Evolutionary conservation across 2,797 vertebrate species (phyloP), one percentile per base, ranked within the genome.

Genomic region (Mastacembelus armatus): DNA sequence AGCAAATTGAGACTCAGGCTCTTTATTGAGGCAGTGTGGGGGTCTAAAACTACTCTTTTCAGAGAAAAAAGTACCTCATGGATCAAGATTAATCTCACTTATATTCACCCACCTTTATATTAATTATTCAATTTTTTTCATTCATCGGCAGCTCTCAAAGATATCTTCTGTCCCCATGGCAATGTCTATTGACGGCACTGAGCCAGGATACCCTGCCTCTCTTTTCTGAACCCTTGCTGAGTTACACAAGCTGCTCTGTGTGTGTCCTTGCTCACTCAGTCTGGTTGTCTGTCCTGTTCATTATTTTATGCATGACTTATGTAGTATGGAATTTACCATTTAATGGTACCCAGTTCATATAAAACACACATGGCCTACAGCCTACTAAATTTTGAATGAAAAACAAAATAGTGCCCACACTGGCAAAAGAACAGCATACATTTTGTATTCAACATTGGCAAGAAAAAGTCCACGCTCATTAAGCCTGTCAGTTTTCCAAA

Each of bases 381-480:
- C 42, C 26, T 70, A 18, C 24, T 69, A 36, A 72, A 79, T 77
- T 77, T 64, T 84, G 59, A 72, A 86, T 77, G 56, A 78, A 52
- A n/a, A 82, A 76, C 67, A 66, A 88, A 84, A 73, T 12, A 49
- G 39, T n/a, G 22, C 33, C n/a, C 50, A 24, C 18, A 63, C 26
- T 77, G 45, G 50, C 21, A 80, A 79, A 70, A 43, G 11, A 62
- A 77, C 7, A 2, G 12, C 66, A 66, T 81, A 24, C 48, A 85
- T 82, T 78, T 85, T 71, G 55, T 56, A 74, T 81, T 78, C 10
- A 55, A 29, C 62, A 44, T 74, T 71, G 77, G 79, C 74, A 80
- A 75, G 67, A 58, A 62, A 2, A 55, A 47, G n/a, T 52, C 62
- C 2, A 4, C 48, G 33, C 65, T 82, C 50, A 71, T 81, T 71